Base-by-base conservation (phyloP, 2,113 vertebrate species). In the Ailuropoda melanoleuca region DNA sequence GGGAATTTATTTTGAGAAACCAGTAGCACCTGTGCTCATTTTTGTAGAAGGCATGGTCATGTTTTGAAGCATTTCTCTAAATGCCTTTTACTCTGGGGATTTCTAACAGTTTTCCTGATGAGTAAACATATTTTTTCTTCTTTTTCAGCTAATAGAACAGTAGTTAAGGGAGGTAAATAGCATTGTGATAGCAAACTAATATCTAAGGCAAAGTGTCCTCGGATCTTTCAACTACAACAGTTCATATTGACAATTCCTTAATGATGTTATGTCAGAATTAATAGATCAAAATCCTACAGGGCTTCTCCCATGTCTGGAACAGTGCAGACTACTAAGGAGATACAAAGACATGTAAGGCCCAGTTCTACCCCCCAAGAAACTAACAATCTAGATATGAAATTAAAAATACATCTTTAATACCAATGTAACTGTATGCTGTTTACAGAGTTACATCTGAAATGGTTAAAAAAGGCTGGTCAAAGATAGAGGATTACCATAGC, bases 1-100 rank as follows among this genome's bases (percentile, higher is more conserved):
- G 60, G 34, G 34, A 62, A 95, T 93, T 56, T 31, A 64, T 93
- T 97, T 77, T 50, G 78, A 64, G 70, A 96, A 97, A 68, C 6
- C 24, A 56, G 60, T 90, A 93, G 46, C 53, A 95, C 53, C 64
- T 82, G 58, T 85, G 48, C 48, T 97, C 70, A 80, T 72, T 97
- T 83, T 6, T 48, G 82, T 29, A 43, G 31, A 58, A 80, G 34
- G 37, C 53, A 53, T 70, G 58, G 86, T 34, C 95, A 82, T 82
- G n/a, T 85, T 80, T 60, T 14, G 5, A 72, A 77, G 48, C 8
- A 34, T 93, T 92, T 77, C 29, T 84, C 50, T 53, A 37, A 84
- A 26, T 26, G n/a, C 8, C 26, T 81, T 70, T 75, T 39, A 34
- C 7, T 72, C 19, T 60, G 48, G 9, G 21, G 21, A 8, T 6